Percentiles rank a stretch among this genome's conserved stretches.
These are phyloP conservation scores for Gymnorhina tibicen DNA, from an alignment of 2,113 vertebrate species.

Conservation along the genomic window DNA sequence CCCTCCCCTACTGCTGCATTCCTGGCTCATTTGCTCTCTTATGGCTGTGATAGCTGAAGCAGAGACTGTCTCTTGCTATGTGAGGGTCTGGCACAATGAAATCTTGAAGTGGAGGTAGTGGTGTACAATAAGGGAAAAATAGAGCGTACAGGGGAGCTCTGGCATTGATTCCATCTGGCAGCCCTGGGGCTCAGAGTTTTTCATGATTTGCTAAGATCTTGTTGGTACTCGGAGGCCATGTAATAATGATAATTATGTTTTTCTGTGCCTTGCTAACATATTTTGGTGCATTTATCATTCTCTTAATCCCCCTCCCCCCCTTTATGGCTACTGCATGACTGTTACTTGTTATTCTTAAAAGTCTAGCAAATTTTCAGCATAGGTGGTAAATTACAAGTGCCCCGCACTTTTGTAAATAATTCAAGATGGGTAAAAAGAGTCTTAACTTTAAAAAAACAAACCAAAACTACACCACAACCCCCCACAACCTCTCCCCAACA, in stretches of 20 bases:
- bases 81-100: background rate
- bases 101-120: background rate
- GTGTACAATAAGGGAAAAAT: background rate
- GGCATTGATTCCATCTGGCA: background rate
- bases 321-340: background rate
- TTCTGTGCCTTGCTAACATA: background rate
- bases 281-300: background rate
- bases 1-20: background rate
- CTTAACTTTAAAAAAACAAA: background rate
- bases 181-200: background rate
- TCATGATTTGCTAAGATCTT: background rate
- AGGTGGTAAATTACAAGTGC: background rate
- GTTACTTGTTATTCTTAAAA: background rate
- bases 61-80: background rate
- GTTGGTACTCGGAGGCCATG: background rate
- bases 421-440: background rate
- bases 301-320: too few relatives aligned
- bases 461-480: background rate
- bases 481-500: fast-evolving
- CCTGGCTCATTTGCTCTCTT: background rate
- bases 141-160: background rate
- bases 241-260: background rate
- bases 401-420: background rate
- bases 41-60: background rate
- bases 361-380: background rate